Evolutionary conservation across 2,113 vertebrate species (phyloP).

Genomic region (Lonchura striata): DNA sequence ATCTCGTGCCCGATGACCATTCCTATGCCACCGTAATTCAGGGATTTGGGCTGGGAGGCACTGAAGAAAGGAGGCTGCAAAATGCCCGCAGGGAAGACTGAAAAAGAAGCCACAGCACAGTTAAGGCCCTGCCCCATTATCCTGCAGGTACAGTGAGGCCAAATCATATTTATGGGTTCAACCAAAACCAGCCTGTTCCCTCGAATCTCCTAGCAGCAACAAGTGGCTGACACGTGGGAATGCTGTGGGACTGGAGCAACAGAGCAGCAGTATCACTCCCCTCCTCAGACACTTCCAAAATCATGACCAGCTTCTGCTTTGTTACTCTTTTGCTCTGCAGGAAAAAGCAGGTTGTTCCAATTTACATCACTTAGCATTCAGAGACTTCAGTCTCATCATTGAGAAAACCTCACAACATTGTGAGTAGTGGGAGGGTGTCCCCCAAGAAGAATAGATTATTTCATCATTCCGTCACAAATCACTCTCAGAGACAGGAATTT

Average conservation of each 20-base stretch:
- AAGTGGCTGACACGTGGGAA: background rate
- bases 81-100: slow-evolving; percentile 96
- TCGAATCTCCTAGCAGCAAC: rapidly evolving
- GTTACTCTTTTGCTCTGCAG: background rate
- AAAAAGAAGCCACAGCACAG: background rate
- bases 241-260: background rate
- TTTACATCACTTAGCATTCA: background rate
- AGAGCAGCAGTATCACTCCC: background rate
- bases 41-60: slow-evolving; percentile 84
- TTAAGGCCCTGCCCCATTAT: background rate
- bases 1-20: slow-evolving; percentile 98
- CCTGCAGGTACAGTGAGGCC: background rate
- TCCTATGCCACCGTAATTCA: slow-evolving; percentile 94
- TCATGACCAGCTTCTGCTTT: background rate
- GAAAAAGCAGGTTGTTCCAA: background rate
- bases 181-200: background rate
- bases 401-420: background rate
- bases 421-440: background rate
- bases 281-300: background rate
- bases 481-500: background rate
- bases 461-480: background rate
- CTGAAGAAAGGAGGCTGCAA: slow-evolving; percentile 95
- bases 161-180: background rate
- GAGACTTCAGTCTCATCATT: background rate
- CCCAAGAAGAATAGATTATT: background rate